Conservation (phyloP, 2,888 invertebrate species). For the Leucophenga maculata region DNA sequence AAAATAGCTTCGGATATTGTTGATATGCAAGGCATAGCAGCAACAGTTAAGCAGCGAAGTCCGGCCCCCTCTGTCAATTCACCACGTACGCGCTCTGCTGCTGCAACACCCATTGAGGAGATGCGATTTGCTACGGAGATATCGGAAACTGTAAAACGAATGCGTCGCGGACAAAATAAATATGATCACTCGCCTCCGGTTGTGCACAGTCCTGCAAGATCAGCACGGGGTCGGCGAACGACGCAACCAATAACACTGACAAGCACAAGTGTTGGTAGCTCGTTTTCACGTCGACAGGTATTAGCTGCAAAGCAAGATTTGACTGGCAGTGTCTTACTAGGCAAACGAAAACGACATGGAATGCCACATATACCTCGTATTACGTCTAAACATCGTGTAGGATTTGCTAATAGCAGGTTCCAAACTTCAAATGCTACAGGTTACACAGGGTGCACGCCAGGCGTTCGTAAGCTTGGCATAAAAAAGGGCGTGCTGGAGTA, state of each 20-base stretch:
- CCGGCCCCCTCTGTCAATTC: conserved; percentile 29
- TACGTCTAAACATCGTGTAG: conserved; percentile 28
- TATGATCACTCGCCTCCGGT: conserved; percentile 61
- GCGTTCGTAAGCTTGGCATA: conserved; percentile 62
- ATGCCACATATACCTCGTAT: conserved; percentile 12
- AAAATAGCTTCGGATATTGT: not conserved
- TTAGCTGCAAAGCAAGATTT: conserved; percentile 27
- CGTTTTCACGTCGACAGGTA: conserved; percentile 42
- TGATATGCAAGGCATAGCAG: conserved; percentile 26
- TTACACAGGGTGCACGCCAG: conserved; percentile 29
- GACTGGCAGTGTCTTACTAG: conserved; percentile 35
- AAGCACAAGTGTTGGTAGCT: conserved; percentile 7
- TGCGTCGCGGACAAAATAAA: conserved; percentile 70
- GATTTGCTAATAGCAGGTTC: not conserved
- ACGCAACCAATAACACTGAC: not conserved
- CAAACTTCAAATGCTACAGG: not conserved
- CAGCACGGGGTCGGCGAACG: not conserved
- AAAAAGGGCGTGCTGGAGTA: conserved; percentile 67
- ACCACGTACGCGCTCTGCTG: conserved; percentile 58
- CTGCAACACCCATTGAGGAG: conserved; percentile 65
- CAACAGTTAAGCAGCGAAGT: conserved; percentile 37
- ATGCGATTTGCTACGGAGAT: conserved; percentile 70
- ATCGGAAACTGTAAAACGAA: conserved; percentile 70
- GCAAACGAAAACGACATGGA: conserved; percentile 46
- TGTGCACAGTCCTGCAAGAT: conserved; percentile 25